Evolutionary conservation across 2,797 vertebrate genomes (phyloP).

Genomic region (Mionectes olivaceus): DNA sequence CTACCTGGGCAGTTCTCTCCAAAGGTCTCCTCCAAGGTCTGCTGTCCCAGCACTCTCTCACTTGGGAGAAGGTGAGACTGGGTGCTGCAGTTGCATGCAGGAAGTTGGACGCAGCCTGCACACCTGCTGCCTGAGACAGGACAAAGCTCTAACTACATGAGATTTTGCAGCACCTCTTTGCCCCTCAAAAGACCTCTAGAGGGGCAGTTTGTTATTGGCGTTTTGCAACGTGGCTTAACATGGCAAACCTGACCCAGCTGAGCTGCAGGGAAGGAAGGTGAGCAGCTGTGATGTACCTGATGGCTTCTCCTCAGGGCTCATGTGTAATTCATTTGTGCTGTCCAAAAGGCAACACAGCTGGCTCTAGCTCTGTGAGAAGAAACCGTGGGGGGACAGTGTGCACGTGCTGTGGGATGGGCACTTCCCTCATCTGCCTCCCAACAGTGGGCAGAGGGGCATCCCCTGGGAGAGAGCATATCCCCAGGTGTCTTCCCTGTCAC

Average conservation of each 20-base stretch:
- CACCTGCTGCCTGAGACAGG: not conserved
- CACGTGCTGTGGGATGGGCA: not conserved
- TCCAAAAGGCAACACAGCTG: not conserved
- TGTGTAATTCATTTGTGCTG: not conserved
- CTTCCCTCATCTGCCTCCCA: not conserved
- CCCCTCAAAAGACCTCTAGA: not conserved
- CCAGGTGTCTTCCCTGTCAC: not conserved
- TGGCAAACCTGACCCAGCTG: constrained; percentile 1
- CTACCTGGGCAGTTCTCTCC: not conserved
- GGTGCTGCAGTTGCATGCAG: not conserved
- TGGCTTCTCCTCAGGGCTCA: not conserved
- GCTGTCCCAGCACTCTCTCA: not conserved
- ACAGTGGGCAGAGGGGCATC: not conserved
- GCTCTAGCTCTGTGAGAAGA: not conserved
- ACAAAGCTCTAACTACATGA: fast-evolving
- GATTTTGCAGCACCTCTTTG: not conserved
- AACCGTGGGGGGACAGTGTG: fast-evolving
- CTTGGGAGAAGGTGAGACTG: not conserved
- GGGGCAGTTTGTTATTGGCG: not conserved
- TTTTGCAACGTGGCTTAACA: not conserved
- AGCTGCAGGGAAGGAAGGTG: not conserved
- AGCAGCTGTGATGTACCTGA: not conserved
- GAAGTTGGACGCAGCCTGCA: fast-evolving
- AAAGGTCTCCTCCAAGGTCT: not conserved
- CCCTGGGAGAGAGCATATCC: not conserved